Conservation (phyloP, 2,888 invertebrate species). For the Lasioglossum villosulum region DNA sequence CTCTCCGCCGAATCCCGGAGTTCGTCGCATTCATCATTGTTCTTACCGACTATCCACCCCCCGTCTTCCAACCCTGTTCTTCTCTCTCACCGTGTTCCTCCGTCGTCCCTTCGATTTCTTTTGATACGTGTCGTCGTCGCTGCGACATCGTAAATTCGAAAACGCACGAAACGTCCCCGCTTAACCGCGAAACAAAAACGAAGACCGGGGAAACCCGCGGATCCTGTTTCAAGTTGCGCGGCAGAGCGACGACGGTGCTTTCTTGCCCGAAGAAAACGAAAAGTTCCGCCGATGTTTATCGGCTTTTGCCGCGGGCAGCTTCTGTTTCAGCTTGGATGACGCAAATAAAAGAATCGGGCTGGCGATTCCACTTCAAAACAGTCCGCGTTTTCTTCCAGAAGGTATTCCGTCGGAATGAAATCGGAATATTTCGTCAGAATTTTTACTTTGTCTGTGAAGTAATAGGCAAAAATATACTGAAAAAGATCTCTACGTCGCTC, state of each 20-base stretch:
- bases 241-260: constrained; percentile 9
- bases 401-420: neutral
- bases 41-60: constrained; percentile 53
- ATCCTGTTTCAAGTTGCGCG: constrained; percentile 42
- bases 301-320: neutral
- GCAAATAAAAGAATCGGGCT: neutral
- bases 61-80: constrained; percentile 10
- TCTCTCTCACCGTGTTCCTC: neutral
- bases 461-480: too few relatives aligned
- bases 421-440: neutral
- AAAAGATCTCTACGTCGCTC: too few relatives aligned
- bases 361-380: neutral
- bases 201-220: constrained; percentile 1
- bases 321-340: neutral
- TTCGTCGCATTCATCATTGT: constrained; percentile 67
- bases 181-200: constrained; percentile 47
- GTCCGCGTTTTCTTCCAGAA: neutral
- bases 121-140: constrained; percentile 48
- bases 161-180: constrained; percentile 43
- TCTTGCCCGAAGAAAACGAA: neutral
- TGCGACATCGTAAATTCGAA: constrained; percentile 61
- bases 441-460: neutral
- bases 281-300: constrained; percentile 34
- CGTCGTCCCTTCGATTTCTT: constrained; percentile 61
- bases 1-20: constrained; percentile 53